Evolutionary conservation across 2,113 vertebrate species (phyloP), one percentile per base, ranked within the genome.

Genomic region (Clupea harengus): DNA sequence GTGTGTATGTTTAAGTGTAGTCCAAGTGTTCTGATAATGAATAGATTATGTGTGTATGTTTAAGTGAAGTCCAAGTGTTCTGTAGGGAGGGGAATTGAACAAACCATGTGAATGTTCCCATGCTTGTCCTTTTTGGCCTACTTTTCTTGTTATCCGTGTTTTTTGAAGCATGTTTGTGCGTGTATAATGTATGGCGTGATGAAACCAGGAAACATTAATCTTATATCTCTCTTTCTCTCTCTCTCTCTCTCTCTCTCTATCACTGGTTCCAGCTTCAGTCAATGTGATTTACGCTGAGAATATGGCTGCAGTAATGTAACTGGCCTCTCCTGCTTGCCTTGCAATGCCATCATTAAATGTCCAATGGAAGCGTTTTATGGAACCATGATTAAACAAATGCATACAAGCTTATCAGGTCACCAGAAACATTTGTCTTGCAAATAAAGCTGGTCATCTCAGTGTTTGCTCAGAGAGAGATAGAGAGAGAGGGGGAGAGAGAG

Each of bases 341-440:
- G 28, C 25, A 0, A 13, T 75, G 67, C 13, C 2, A 75, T 75
- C 13, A 75, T 67, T 25, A 28, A 64, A 64, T 64, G 57, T 67
- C 6, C 0, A 28, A 67, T 67, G n/a, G 11, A 28, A 67, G 28
- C n/a, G n/a, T 25, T n/a, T 60, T 60, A 60, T 60, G 54, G 22
- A 60, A 60, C 6, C 9, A 67, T 67, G n/a, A 28, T 67, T 67
- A 28, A 3, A 10, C 2, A 67, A 28, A n/a, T 3, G 20, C 57
- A n/a, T 20, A 28, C 25, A 6, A 11, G 10, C 50, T 52, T 52
- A 15, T 45, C 67, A 13, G 54, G n/a, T 64, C 32, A 83, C 81
- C 44, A 47, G 47, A 86, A 52, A 45, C 83, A 83, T 89, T 86
- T 82, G 78, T 44, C 83, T 84, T 78, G 83, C 49, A 88, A 88